A percentile compares a stretch with the other conserved stretches of the same genome.
Conservation (phyloP, 2,113 vertebrate species). For the Petroica traversi region DNA sequence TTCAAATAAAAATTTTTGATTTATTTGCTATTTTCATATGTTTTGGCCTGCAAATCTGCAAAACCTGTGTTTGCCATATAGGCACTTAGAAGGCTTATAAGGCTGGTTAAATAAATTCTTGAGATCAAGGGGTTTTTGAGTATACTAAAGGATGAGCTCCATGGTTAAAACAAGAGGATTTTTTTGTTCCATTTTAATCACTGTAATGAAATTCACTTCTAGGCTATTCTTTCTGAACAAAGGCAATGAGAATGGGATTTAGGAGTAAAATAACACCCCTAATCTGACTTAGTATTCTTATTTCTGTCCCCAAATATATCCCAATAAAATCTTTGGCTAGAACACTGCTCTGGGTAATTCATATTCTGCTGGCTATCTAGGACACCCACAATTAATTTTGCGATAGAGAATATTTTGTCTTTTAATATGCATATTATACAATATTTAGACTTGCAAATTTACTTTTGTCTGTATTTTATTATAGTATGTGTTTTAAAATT, state of each 20-base stretch:
- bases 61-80: background rate
- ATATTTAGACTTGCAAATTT: slow-evolving; percentile 38
- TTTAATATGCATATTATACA: slow-evolving; percentile 13
- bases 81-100: background rate
- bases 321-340: slow-evolving; percentile 2
- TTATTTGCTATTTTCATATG: background rate
- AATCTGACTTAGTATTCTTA: background rate
- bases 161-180: background rate
- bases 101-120: background rate
- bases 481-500: slow-evolving; percentile 5
- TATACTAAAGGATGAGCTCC: background rate
- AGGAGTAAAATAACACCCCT: background rate
- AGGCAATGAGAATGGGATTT: background rate
- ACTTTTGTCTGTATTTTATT: slow-evolving; percentile 19
- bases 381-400: slow-evolving; percentile 14
- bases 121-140: accelerated
- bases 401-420: background rate
- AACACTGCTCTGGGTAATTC: background rate
- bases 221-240: background rate
- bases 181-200: background rate
- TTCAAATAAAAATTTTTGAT: background rate
- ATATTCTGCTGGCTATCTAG: background rate
- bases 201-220: background rate
- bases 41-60: background rate
- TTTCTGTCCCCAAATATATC: background rate